Evolutionary conservation across 2,797 vertebrate genomes (phyloP).

Genomic region (Anguilla marmorata): DNA sequence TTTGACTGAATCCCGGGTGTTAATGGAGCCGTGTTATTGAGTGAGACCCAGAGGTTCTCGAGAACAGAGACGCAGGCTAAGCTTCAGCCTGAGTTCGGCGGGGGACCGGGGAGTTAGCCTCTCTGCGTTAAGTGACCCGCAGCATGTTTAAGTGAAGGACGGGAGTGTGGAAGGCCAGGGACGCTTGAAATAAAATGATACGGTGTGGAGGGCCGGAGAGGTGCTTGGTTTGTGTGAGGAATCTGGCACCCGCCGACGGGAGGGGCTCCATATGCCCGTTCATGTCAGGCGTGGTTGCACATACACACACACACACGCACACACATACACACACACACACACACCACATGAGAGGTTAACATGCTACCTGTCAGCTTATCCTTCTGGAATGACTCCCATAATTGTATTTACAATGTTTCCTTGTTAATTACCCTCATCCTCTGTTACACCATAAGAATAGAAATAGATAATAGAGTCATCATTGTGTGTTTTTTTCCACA

Average conservation of each 20-base stretch:
- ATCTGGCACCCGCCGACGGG: neutral
- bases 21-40: constrained; percentile 7
- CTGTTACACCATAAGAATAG: neutral
- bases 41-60: neutral
- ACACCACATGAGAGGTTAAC: neutral
- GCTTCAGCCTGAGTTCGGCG: neutral
- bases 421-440: neutral
- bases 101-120: neutral
- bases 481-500: neutral
- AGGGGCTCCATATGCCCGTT: neutral
- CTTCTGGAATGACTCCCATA: neutral
- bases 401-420: neutral
- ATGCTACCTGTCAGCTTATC: neutral
- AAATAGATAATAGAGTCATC: neutral
- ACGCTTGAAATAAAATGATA: neutral
- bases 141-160: neutral
- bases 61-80: neutral
- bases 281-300: neutral
- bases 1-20: constrained; percentile 9
- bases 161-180: constrained; percentile 3
- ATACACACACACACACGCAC: too few species aligned
- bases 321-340: neutral
- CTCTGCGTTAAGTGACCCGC: neutral
- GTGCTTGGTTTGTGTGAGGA: neutral
- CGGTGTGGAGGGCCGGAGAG: neutral